These are phyloP conservation scores for Cryptomyrus ogoouensis DNA, from an alignment of 2,113 vertebrate species.

Conservation along the genomic window DNA sequence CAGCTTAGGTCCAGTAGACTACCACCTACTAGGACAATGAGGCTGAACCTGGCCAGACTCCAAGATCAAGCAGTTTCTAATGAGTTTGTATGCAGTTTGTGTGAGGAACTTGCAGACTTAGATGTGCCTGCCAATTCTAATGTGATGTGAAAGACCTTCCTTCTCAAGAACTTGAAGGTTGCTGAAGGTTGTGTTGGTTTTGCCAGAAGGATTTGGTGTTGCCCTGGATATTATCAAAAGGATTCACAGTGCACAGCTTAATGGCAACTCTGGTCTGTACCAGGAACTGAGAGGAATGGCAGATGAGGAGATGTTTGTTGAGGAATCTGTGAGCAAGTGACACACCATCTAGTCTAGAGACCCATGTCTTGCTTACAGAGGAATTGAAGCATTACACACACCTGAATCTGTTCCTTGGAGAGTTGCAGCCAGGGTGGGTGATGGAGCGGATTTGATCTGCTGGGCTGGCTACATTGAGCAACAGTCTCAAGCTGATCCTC, in stretches of 20 bases:
- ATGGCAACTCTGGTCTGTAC: background rate
- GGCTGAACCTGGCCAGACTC: too few species aligned
- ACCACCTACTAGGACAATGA: too few species aligned
- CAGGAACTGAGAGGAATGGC: background rate
- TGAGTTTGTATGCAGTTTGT: too few species aligned
- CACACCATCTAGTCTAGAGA: background rate
- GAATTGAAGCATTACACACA: too few species aligned
- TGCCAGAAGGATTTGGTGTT: background rate
- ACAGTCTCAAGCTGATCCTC: background rate
- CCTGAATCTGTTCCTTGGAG: too few species aligned
- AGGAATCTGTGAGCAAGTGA: background rate
- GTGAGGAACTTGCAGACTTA: too few species aligned
- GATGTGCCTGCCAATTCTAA: background rate
- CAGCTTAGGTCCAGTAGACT: too few species aligned
- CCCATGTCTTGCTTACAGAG: too few species aligned
- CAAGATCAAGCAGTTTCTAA: too few species aligned
- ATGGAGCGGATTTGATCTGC: too few species aligned
- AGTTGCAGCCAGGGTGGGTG: too few species aligned
- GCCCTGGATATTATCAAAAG: background rate
- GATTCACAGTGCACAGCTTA: background rate
- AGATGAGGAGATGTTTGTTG: background rate
- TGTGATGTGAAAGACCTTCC: background rate
- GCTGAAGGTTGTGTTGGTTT: background rate
- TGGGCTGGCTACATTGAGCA: background rate
- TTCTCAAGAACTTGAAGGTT: background rate